Evolutionary conservation across 2,113 vertebrate genomes (phyloP), one percentile per base, ranked within the genome.

Genomic region (Prunella himalayana): DNA sequence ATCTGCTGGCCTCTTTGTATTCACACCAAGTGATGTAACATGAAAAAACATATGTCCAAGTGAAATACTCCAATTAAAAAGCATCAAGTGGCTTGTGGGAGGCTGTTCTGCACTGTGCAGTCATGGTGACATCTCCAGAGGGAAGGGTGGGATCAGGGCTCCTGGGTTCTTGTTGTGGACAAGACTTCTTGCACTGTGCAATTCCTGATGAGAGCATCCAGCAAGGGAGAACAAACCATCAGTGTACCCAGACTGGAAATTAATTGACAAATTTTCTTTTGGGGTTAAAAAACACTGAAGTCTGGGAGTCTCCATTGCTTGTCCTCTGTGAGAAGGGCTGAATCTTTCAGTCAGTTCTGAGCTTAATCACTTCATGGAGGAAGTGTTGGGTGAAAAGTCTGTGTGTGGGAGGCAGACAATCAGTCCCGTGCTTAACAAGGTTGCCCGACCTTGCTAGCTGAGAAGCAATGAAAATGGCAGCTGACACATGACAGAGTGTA

Each of bases 31-130:
- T 1, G 0, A 91, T 96, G 95, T 96, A 95, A 87, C 65, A 80
- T 17, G 49, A 66, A 83, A 86, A 95, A 87, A 59, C 63, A 0
- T 63, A n/a, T 85, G 93, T 80, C 91, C 66, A 37, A 89, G 75
- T 12, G 4, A 93, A 95, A 81, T 82, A 71, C 11, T 91, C 85
- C 41, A 45, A 97, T 97, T 96, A 97, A 97, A 95, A 93, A 71
- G 45, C 71, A 65, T 78, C 79, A 83, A 84, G 53, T 71, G 63
- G 57, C 66, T 72, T 69, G 54, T 63, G 82, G 79, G 86, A 87
- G 54, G 64, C 39, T 92, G 50, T 90, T 88, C 76, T 94, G 70
- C 53, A 23, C 37, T 70, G 59, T 3, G 12, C 1, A 19, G 11
- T 54, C 69, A 16, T 56, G 69, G 25, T 68, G 49, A n/a, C 49